Base-by-base conservation (phyloP, 2,113 vertebrate genomes). In the Dendropsophus ebraccatus region DNA sequence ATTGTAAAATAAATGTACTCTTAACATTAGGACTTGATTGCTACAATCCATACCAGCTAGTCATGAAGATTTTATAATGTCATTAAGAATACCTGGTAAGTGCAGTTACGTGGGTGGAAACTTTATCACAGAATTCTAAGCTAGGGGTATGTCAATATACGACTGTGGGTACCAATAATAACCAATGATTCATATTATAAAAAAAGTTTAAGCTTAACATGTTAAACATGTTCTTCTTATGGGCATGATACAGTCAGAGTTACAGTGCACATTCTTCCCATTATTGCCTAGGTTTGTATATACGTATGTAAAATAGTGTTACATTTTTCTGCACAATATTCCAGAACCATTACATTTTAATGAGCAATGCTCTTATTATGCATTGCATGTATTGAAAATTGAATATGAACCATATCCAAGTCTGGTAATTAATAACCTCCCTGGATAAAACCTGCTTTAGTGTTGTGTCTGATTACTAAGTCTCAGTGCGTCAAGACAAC, bases 361-460 rank as follows among this genome's bases (percentile, higher is more conserved):
- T 82, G 84, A 90, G 81, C 87, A 83, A 79, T 60, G 49, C 81
- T 81, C 89, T 89, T 91, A 76, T 91, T 87, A 90, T 81, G 56
- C 87, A 21, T 88, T 49, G 65, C 88, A 90, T 91, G 88, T 91
- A 88, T 92, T 93, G 90, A 92, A 90, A 85, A 87, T 91, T 87
- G 88, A 91, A 88, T 79, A 80, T 93, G 90, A 94, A 92, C 81
- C 75, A 84, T 90, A 90, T 93, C 92, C 93, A 94, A 93, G 86
- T 93, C 91, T 90, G 88, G 92, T 94, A 94, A 94, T 94, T 94
- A 94, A 94, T 89, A 91, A 81, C 81, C 90, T 93, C 92, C 91
- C 91, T 85, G 92, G 92, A 94, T 90, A 92, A 93, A 93, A 90
- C 91, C 75, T 88, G 90, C 92, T 92, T 92, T 93, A 92, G 87